Base-by-base conservation (phyloP, 2,113 vertebrate species). In the Rhadina sibilatrix region DNA sequence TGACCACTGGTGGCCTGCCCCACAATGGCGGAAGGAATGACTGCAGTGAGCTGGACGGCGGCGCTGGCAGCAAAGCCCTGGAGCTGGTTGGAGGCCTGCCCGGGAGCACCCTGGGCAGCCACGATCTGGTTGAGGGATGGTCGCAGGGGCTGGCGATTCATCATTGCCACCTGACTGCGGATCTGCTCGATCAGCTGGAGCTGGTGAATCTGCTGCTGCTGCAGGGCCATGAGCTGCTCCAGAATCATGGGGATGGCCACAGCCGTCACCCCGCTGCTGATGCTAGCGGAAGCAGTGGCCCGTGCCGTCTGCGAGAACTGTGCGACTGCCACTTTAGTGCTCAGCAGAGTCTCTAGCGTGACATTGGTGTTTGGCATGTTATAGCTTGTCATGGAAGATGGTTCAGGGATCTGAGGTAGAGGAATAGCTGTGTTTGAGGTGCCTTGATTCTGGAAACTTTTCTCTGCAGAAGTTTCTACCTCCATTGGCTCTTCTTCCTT, bases 131-230 rank as follows among this genome's bases (percentile, higher is more conserved):
- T 98, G 76, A 99, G 97, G 5, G 98, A 91, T 1, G 98, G 97
- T 88, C 99, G 98, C 24, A 98, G 88, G 2, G 98, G 97, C 85
- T 99, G 99, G 68, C 99, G 98, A 96, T 98, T 99, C 99, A 99
- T 99, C 96, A 99, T 97, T 11, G 99, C 99, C 94, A 99, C 99
- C 93, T 99, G 99, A 94, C 98, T 99, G 77, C 99, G 99, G 90
- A 99, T 99, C 97, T 99, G 99, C 97, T 99, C 99, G 4, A 99
- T 99, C 52, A 99, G 98, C 98, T 99, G 99, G 83, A 99, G 98
- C 98, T 99, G 99, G 95, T 99, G 99, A 44, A 99, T 99, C 97
- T 99, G 99, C 95, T 99, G 99, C 96, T 99, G 99, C 96, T 99
- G 99, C 63, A 99, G 97, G 22, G 99, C 99, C 98, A 99, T 98